Evolutionary conservation across 1,140 invertebrate species (phyloP).

Genomic region (Kradibia gibbosae): DNA sequence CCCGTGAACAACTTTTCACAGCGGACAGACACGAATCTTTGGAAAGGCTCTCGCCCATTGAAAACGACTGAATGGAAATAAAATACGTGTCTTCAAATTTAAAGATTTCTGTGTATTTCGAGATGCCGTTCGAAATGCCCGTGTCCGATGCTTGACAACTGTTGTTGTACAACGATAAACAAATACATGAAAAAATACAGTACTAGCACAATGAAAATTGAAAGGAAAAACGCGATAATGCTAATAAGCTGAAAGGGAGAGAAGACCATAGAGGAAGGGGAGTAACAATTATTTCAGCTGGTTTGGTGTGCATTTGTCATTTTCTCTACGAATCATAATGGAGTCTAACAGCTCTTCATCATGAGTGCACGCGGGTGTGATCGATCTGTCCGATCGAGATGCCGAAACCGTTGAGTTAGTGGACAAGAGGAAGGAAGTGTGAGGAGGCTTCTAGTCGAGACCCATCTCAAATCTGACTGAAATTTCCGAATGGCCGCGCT

Average conservation of each 20-base stretch:
- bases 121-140: not conserved
- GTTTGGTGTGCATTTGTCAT: not conserved
- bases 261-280: not conserved
- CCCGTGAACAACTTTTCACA: not conserved
- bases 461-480: not conserved
- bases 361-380: not conserved
- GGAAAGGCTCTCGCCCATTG: not conserved
- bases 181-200: not conserved
- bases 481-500: not conserved
- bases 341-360: not conserved
- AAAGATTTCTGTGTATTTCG: not conserved
- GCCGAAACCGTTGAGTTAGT: too few relatives aligned
- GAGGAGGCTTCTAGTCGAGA: not conserved
- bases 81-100: not conserved
- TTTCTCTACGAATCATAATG: not conserved
- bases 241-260: not conserved
- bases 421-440: too few relatives aligned
- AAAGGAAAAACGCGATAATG: not conserved
- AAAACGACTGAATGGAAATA: not conserved
- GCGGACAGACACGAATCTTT: too few relatives aligned
- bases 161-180: not conserved
- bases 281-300: not conserved
- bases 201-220: not conserved
- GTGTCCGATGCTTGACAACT: not conserved
- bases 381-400: not conserved